Evolutionary conservation across 2,113 vertebrate species (phyloP), one percentile per base, ranked within the genome.

Genomic region (Apus apus): DNA sequence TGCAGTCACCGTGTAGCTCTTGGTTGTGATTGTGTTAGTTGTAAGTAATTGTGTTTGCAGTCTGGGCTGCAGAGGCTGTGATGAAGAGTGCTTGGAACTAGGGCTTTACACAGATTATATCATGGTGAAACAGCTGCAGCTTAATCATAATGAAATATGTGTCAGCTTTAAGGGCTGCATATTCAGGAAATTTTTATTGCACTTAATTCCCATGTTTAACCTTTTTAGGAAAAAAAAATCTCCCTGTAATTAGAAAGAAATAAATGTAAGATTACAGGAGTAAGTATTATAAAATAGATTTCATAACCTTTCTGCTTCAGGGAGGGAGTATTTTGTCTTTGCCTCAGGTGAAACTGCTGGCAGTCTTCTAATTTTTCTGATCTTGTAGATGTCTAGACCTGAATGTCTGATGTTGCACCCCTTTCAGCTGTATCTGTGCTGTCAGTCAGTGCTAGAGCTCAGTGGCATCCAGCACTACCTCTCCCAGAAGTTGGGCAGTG

Each of bases 41-140:
- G 67, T 90, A 88, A 75, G 72, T 96, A 89, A 96, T 90, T 95
- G 76, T 93, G 76, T 90, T 96, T 86, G 86, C 92, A 84, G 80
- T 81, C 83, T 90, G 0, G 13, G 72, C 78, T 91, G 75, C 38
- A 38, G 71, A 84, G 89, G 72, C 65, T 96, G 70, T 81, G 92
- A 84, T 90, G 92, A 83, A 74, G 90, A 95, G 84, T 85, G 66
- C 62, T 90, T 92, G 90, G 90, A 96, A 93, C 83, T 91, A 68
- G 90, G 92, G 72, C 85, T 65, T 94, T 96, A 71, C 92, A 84
- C 85, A 93, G 90, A 95, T 95, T 84, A 89, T 85, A 90, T 77
- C 75, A 87, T 80, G 90, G 72, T 92, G 90, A 92, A 90, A 84
- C 76, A 93, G 85, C 92, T 96, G 92, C 92, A 90, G 72, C 85